phyloP scores from a whole-genome alignment of 92 coral and sea anemone species.

The Umimayanthus chanpuru region DNA sequence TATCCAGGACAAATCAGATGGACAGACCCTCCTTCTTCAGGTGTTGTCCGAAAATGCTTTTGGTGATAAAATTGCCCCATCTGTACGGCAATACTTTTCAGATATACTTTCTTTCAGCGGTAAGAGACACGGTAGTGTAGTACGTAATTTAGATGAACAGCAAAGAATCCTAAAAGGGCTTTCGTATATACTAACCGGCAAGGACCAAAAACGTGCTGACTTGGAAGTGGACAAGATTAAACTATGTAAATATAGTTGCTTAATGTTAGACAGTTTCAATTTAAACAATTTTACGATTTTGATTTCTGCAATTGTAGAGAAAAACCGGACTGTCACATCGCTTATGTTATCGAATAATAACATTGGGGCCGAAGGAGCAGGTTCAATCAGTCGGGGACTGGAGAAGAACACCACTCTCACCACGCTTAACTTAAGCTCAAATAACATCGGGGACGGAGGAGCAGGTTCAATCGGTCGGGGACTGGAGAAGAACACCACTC shows the following conservation, averaged over 20 bases:
- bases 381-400: background rate
- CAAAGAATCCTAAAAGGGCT: background rate
- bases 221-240: no score
- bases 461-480: background rate
- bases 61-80: background rate
- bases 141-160: background rate
- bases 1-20: background rate
- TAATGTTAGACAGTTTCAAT: background rate
- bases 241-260: background rate
- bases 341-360: background rate
- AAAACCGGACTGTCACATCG: conserved; percentile 13
- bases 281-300: background rate
- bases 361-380: conserved; percentile 7
- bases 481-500: background rate
- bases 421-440: background rate
- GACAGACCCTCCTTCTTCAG: background rate
- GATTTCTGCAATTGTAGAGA: background rate
- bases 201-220: no score
- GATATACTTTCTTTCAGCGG: no score
- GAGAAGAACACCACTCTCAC: background rate
- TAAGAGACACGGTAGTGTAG: background rate
- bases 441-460: background rate
- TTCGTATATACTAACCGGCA: no score
- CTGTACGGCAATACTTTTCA: background rate
- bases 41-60: background rate